Conservation (phyloP, 2,113 vertebrate species). For the Gallinago media region DNA sequence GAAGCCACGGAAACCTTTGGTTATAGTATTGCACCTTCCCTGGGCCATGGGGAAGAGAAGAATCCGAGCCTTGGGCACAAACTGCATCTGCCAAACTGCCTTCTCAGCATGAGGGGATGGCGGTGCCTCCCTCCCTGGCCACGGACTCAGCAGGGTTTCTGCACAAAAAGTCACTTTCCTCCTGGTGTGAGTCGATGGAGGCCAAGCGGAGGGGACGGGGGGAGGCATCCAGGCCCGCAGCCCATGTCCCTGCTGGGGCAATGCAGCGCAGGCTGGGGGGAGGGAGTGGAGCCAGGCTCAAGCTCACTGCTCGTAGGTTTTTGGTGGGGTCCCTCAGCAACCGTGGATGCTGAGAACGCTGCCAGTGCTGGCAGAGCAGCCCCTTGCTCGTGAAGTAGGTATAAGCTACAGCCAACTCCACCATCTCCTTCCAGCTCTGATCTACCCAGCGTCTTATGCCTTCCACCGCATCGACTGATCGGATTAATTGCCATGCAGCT, state of each 20-base stretch:
- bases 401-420: background rate
- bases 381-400: background rate
- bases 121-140: fast-evolving
- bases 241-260: fast-evolving
- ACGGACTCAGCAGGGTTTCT: background rate
- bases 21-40: background rate
- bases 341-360: fast-evolving
- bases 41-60: too few relatives aligned
- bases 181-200: fast-evolving
- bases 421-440: background rate
- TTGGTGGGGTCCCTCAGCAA: background rate
- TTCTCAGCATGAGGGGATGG: fast-evolving
- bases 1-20: background rate
- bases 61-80: background rate
- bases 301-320: background rate
- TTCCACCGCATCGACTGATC: background rate
- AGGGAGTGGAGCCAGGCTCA: background rate
- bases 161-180: background rate
- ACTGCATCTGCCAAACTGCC: fast-evolving
- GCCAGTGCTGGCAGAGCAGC: background rate
- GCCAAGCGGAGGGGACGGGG: fast-evolving
- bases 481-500: background rate
- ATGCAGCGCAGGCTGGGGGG: fast-evolving
- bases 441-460: background rate
- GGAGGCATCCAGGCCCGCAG: background rate